Percentiles rank a stretch among this genome's conserved stretches.
Conservation (phyloP, 1,140 invertebrate genomes). For the Dreissena polymorpha region DNA sequence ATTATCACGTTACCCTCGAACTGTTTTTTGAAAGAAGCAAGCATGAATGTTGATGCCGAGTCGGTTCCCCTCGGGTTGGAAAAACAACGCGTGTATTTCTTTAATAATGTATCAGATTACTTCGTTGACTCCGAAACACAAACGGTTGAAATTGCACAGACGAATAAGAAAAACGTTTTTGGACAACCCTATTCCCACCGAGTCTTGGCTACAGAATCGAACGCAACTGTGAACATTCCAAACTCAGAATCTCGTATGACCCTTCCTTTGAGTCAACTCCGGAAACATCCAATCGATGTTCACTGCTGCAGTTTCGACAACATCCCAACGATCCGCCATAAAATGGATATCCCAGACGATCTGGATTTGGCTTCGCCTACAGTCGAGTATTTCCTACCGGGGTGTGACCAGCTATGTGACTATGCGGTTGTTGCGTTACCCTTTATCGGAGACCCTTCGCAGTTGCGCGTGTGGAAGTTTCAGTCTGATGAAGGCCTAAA, state of each 20-base stretch:
- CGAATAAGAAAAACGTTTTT: slow-evolving; percentile 26
- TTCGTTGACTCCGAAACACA: slow-evolving; percentile 12
- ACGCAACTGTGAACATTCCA: slow-evolving; percentile 24
- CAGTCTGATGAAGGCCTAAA: slow-evolving; percentile 33
- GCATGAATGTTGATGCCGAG: no score
- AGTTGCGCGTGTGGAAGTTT: slow-evolving; percentile 28
- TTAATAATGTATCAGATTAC: neutral
- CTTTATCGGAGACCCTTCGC: slow-evolving; percentile 1
- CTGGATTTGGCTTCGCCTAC: slow-evolving; percentile 19
- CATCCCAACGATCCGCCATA: neutral
- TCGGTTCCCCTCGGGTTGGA: no score
- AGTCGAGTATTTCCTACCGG: slow-evolving; percentile 17
- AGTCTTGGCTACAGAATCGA: neutral
- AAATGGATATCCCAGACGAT: slow-evolving; percentile 5
- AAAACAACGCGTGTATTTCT: no score
- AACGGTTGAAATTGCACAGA: neutral
- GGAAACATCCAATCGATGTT: slow-evolving; percentile 6
- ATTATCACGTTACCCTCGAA: no score
- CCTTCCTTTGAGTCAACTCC: slow-evolving; percentile 12
- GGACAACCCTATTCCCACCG: slow-evolving; percentile 11
- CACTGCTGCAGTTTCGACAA: slow-evolving; percentile 6
- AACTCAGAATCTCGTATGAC: slow-evolving; percentile 28
- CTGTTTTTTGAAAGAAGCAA: no score
- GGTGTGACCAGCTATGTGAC: neutral
- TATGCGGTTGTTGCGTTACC: slow-evolving; percentile 27